Conservation (phyloP, 2,113 vertebrate species). For the Scophthalmus maximus region DNA sequence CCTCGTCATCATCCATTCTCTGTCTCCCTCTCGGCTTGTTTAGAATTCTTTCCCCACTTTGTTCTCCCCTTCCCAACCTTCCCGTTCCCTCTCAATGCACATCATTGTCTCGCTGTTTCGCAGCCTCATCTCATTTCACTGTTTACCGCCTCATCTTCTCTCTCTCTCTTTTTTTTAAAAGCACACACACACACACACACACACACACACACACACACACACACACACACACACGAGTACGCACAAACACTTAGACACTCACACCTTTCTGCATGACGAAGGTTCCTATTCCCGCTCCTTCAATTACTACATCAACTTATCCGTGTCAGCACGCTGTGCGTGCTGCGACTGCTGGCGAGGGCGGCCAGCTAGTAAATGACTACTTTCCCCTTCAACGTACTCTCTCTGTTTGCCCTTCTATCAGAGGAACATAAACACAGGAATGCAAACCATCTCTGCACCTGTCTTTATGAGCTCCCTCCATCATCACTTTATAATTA, state of each 20-base stretch:
- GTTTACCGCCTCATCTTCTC: constrained; percentile 53
- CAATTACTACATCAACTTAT: constrained; percentile 80
- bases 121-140: constrained; percentile 57
- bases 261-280: constrained; percentile 45
- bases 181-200: constrained; percentile 8
- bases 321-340: constrained; percentile 71
- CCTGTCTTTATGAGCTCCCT: background rate
- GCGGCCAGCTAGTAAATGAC: constrained; percentile 67
- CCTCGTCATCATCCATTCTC: constrained; percentile 18
- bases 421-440: constrained; percentile 17
- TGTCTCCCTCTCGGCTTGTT: constrained; percentile 33
- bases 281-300: constrained; percentile 54
- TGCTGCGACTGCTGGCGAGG: constrained; percentile 68
- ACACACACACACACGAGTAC: constrained; percentile 12
- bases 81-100: constrained; percentile 27
- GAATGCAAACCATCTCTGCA: background rate
- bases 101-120: constrained; percentile 54
- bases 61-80: constrained; percentile 8
- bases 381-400: constrained; percentile 36
- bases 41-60: constrained; percentile 20
- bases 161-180: background rate
- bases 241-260: constrained; percentile 8
- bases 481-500: constrained; percentile 16
- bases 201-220: constrained; percentile 9
- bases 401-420: constrained; percentile 27